A percentile compares a stretch with the other conserved stretches of the same genome.
Conservation (phyloP, 2,113 vertebrate species). For the Cheirogaleus medius region DNA sequence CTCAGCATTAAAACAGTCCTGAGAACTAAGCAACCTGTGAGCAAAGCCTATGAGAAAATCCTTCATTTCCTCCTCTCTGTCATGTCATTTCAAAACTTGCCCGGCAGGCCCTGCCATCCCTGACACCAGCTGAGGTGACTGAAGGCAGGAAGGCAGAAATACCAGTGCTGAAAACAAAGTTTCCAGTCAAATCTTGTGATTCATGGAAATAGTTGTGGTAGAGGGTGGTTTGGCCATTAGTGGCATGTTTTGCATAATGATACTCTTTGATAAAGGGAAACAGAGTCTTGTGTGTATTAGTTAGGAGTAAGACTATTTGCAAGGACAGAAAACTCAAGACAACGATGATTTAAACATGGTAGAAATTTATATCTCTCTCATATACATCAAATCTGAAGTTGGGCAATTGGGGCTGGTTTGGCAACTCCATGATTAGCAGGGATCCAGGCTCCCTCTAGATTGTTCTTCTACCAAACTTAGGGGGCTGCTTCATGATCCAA, state of each 20-base stretch:
- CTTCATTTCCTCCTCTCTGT: constrained; percentile 24
- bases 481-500: background rate
- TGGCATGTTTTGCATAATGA: background rate
- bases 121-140: background rate
- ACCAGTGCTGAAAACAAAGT: background rate
- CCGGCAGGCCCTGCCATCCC: background rate
- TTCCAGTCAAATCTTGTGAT: background rate
- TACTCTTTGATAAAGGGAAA: background rate
- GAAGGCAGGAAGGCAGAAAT: background rate
- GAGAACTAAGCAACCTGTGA: constrained; percentile 31
- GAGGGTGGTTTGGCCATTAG: background rate
- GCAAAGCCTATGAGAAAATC: background rate
- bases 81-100: background rate
- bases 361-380: background rate
- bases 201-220: background rate
- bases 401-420: background rate
- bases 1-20: background rate
- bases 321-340: background rate
- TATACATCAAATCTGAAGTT: background rate
- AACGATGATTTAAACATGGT: background rate
- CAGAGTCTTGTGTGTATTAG: background rate
- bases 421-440: background rate
- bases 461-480: background rate
- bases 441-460: background rate
- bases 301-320: background rate